Conservation (phyloP, 2,113 vertebrate species). For the Saguinus midas region DNA sequence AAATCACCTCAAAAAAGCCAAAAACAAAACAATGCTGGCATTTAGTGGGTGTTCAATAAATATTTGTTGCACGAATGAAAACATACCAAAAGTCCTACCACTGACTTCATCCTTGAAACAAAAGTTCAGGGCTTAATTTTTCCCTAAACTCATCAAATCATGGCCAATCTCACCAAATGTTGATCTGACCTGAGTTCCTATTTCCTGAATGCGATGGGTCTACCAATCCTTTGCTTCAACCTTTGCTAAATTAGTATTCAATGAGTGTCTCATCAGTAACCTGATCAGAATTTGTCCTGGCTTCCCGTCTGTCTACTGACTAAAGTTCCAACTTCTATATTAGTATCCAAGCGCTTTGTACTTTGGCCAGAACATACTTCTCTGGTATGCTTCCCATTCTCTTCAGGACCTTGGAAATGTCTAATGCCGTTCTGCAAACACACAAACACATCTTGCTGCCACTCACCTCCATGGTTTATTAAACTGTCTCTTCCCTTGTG, state of each 20-base stretch:
- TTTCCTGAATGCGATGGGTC: slow-evolving; percentile 2
- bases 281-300: background rate
- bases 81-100: background rate
- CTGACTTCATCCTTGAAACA: background rate
- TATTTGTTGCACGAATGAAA: background rate
- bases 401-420: background rate
- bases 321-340: background rate
- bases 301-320: background rate
- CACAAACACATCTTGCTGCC: background rate
- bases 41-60: background rate
- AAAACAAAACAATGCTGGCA: background rate
- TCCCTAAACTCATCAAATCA: background rate
- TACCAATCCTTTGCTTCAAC: background rate
- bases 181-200: background rate
- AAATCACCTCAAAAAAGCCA: background rate
- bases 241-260: background rate
- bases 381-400: background rate
- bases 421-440: background rate
- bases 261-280: background rate
- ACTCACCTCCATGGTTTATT: background rate
- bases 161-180: background rate
- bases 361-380: background rate
- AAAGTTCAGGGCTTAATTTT: background rate
- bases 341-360: background rate
- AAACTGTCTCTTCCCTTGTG: background rate